Evolutionary conservation across 2,888 invertebrate species (phyloP).

Genomic region (Apamea crenata): DNA sequence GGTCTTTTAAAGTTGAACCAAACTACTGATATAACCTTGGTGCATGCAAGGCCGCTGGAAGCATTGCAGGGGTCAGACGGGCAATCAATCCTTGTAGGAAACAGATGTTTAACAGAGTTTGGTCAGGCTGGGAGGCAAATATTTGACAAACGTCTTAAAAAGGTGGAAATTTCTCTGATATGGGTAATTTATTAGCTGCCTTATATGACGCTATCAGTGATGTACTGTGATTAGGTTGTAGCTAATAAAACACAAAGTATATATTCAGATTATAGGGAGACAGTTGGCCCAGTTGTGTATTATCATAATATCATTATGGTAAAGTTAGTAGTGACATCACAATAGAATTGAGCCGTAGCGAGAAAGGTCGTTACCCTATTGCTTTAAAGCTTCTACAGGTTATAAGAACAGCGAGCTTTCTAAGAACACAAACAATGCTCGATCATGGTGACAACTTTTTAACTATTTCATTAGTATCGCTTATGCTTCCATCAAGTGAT

Average conservation of each 20-base stretch:
- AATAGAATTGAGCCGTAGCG: constrained; percentile 48
- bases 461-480: background rate
- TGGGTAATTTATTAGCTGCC: background rate
- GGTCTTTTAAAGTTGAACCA: constrained; percentile 5
- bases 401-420: constrained; percentile 15
- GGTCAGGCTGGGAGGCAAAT: background rate
- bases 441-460: background rate
- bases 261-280: constrained; percentile 1
- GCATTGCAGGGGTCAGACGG: constrained; percentile 18
- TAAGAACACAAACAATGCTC: background rate
- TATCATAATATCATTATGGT: constrained; percentile 50
- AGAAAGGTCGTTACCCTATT: constrained; percentile 42
- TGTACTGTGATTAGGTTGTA: background rate
- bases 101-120: background rate
- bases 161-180: background rate
- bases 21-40: background rate
- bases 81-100: constrained; percentile 7
- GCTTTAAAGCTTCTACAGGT: constrained; percentile 15
- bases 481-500: background rate
- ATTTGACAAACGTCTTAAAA: background rate
- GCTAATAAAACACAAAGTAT: background rate
- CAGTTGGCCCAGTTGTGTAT: constrained; percentile 14
- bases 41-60: background rate
- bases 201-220: background rate
- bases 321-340: constrained; percentile 24